Evolutionary conservation across 2,113 vertebrate genomes (phyloP), one percentile per base, ranked within the genome.

Genomic region (Indicator indicator): DNA sequence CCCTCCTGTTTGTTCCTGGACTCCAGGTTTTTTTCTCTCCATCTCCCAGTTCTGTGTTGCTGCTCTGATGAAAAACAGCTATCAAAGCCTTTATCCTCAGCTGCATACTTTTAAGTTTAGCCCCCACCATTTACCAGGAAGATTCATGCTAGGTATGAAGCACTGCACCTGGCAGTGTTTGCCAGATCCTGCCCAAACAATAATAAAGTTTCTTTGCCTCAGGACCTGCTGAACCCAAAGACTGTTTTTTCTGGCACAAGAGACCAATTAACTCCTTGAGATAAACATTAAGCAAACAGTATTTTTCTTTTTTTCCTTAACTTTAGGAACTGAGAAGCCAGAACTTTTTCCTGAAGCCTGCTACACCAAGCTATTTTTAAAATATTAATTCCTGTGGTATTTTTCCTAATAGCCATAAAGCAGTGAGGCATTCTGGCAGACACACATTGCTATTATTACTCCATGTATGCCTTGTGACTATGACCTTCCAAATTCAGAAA

Each of bases 241-340:
- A 86, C 40, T 96, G 82, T 96, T 96, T 95, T 88, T 89, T 70
- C 70, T 96, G 95, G 95, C 95, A 96, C 13, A 4, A 88, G 86
- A 72, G 38, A 60, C 70, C 84, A 83, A 76, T 86, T 73, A 83
- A 75, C 30, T 92, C 79, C 73, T 77, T 0, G 8, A 95, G 85
- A 93, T 40, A 93, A 84, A 70, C 64, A 90, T 28, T 86, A 94
- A 89, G 78, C 87, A 94, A 96, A 90, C 71, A 89, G 38, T 40
- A 65, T 3, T 78, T 40, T 85, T 74, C 72, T 74, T 84, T 0
- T 52, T 88, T 58, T 62, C 5, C 46, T 48, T 11, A 26, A 81
- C 55, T 87, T 76, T 46, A 78, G 84, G 64, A 95, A 95, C 64
- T 60, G 73, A 67, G 75, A 78, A 84, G 71, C 74, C 71, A 84